phyloP scores from a whole-genome alignment of 37 sponge, comb jelly and placozoan species.

The Beroe forskalii region DNA sequence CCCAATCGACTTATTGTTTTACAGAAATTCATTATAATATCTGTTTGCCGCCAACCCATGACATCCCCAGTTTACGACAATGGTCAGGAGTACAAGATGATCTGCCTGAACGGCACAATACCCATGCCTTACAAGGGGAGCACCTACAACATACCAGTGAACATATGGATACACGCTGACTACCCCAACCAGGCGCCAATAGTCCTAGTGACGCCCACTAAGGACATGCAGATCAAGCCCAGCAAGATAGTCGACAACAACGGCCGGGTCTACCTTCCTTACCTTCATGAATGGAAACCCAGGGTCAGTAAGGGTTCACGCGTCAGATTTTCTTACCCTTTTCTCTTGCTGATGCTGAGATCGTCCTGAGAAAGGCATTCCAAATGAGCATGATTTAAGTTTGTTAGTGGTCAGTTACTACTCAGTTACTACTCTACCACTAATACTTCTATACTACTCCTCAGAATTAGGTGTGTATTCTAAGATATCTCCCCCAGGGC shows the following conservation, averaged over 20 bases:
- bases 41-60: no score
- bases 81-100: conserved; percentile 59
- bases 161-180: conserved; percentile 76
- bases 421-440: no score
- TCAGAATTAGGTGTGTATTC: no score
- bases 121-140: conserved; percentile 71
- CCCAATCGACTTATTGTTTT: no score
- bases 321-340: no score
- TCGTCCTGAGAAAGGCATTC: no score
- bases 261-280: conserved; percentile 92
- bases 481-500: no score
- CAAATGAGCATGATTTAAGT: no score
- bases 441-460: no score
- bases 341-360: no score
- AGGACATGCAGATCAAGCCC: conserved; percentile 84
- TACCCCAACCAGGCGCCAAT: conserved; percentile 82
- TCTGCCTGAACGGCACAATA: conserved; percentile 57
- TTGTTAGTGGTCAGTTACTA: no score
- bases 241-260: conserved; percentile 82
- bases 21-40: no score
- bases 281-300: conserved; percentile 89
- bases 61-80: conserved; percentile 64
- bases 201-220: conserved; percentile 84
- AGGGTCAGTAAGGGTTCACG: conserved; percentile 71
- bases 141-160: conserved; percentile 93